These are phyloP conservation scores for Delphinapterus leucas DNA, from an alignment of 2,113 vertebrate genomes.

Conservation along the genomic window DNA sequence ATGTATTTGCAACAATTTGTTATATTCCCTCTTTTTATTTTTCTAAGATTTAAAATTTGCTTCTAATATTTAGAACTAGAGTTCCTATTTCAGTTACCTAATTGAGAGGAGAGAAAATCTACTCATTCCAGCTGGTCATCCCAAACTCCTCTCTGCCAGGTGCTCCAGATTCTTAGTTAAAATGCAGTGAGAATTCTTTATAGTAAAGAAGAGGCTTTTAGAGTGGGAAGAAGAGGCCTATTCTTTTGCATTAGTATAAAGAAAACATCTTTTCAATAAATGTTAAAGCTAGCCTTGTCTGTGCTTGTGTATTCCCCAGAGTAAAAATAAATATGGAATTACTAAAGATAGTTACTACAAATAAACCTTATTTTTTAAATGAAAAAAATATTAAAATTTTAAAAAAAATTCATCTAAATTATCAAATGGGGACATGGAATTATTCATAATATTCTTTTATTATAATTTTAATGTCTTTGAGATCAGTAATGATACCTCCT, in stretches of 20 bases:
- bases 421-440: no score
- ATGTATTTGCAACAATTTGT: not conserved
- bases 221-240: not conserved
- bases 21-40: not conserved
- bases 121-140: not conserved
- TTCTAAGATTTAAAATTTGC: constrained; percentile 42
- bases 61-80: constrained; percentile 27
- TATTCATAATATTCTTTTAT: no score
- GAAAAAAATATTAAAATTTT: not conserved
- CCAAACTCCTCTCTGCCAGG: not conserved
- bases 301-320: not conserved
- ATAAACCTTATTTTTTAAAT: constrained; percentile 39
- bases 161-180: not conserved
- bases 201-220: not conserved
- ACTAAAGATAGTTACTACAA: not conserved
- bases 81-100: constrained; percentile 49
- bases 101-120: not conserved
- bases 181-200: not conserved
- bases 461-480: no score
- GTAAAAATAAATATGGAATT: not conserved
- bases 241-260: not conserved
- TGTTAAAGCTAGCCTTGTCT: not conserved
- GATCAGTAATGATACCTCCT: no score
- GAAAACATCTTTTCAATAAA: not conserved
- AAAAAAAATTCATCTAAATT: no score